Evolutionary conservation across 2,888 invertebrate species (phyloP), one percentile per base, ranked within the genome.

Genomic region (Baronia brevicornis): DNA sequence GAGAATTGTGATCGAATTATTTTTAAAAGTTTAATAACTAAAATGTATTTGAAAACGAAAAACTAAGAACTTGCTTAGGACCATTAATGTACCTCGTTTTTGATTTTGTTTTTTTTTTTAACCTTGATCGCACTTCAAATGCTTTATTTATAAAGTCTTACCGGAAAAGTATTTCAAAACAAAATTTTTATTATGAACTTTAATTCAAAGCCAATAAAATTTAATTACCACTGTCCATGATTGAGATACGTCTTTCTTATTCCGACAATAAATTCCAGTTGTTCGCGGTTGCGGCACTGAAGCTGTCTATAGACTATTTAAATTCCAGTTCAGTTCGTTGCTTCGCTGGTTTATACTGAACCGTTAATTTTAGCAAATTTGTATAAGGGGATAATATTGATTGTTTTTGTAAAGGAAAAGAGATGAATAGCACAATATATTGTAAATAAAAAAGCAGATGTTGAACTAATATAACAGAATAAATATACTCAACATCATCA

Each of bases 281-380:
- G 65, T 54, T 61, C 55, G 49, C 50, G 51, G 55, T 49, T 54
- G 57, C 54, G 58, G 54, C 59, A 54, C 61, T 66, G 69, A 70
- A 79, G 66, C 67, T 69, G 70, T 69, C 73, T 77, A 66, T 65
- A 72, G 80, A 80, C 84, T 79, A 84, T 79, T 82, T 79, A 79
- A 80, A 84, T 85, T 84, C 84, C 82, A 44, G 68, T 78, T 54
- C 73, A 80, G 84, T 80, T 85, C 84, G 85, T 85, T 85, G 85
- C 85, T 63, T 71, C 60, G 63, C 71, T 84, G 79, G 72, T 85
- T 85, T 82, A 85, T 84, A 71, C 82, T 62, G 65, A 44, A 72
- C 78, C 72, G 82, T 84, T 82, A 82, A 84, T 85, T 84, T 80
- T 59, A 62, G 64, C 58, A 64, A 66, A 84, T 78, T 80, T 82